phyloP scores from a whole-genome alignment of 1,140 invertebrate species.

The Marisa cornuarietis region DNA sequence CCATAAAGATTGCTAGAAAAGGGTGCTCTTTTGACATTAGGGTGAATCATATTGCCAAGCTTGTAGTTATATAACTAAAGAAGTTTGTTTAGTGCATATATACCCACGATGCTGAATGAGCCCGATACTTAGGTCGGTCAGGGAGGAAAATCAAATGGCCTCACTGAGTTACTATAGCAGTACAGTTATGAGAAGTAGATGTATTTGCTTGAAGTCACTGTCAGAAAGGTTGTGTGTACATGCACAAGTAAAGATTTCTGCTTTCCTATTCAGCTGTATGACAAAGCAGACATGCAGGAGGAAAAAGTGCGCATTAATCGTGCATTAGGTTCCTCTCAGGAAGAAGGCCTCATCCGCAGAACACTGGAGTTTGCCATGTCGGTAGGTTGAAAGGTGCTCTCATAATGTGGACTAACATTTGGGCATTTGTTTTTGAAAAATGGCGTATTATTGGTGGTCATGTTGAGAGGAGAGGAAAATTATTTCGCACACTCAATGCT shows the following conservation, averaged over 20 bases:
- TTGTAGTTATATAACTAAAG: no score
- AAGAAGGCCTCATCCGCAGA: slow-evolving; percentile 76
- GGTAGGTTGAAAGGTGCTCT: slow-evolving; percentile 68
- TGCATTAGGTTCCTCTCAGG: slow-evolving; percentile 80
- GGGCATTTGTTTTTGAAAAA: no score
- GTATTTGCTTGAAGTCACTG: not conserved
- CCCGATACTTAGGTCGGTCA: not conserved
- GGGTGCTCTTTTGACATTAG: no score
- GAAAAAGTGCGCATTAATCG: slow-evolving; percentile 90
- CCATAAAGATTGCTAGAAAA: no score
- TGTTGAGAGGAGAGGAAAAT: not conserved
- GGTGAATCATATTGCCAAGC: no score
- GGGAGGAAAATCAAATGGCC: not conserved
- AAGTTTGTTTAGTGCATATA: no score
- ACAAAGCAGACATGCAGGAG: slow-evolving; percentile 87
- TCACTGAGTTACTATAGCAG: not conserved
- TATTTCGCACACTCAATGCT: no score
- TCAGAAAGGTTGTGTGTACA: not conserved
- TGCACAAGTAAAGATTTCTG: slow-evolving; percentile 1
- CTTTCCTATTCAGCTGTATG: slow-evolving; percentile 74
- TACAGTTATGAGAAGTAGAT: no score
- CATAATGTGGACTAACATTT: no score
- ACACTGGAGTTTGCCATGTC: slow-evolving; percentile 91
- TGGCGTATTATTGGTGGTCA: not conserved
- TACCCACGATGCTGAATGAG: no score